These are phyloP conservation scores for Ptychodera flava DNA, from an alignment of 35 echinoderm and acorn worm genomes.

Conservation along the genomic window DNA sequence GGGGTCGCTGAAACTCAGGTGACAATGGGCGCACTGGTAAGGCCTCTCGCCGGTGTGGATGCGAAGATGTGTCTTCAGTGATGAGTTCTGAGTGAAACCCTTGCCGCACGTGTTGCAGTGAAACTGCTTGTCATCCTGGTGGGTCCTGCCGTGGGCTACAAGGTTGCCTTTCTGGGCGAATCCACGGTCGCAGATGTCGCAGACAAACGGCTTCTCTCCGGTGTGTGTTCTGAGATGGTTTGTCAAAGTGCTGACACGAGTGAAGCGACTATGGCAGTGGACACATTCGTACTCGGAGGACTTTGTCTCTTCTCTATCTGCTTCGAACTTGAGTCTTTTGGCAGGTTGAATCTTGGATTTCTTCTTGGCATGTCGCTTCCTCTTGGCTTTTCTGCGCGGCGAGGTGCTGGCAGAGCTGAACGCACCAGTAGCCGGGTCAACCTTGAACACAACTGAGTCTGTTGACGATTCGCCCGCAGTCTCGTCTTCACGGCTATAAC, in stretches of 20 bases:
- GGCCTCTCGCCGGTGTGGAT: neutral
- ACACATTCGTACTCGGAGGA: no score
- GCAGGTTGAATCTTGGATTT: neutral
- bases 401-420: no score
- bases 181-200: slow-evolving; percentile 15
- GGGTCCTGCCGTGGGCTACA: neutral
- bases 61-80: neutral
- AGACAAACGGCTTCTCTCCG: slow-evolving; percentile 41
- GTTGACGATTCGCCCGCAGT: no score
- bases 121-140: neutral
- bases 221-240: slow-evolving; percentile 29
- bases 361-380: neutral
- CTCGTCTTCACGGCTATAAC: no score
- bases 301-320: neutral
- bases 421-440: no score
- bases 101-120: neutral
- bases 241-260: slow-evolving; percentile 27
- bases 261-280: neutral
- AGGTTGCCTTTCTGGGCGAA: slow-evolving; percentile 23
- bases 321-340: no score
- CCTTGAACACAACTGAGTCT: no score
- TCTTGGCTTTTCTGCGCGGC: neutral
- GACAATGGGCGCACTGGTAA: neutral
- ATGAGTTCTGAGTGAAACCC: neutral
- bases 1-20: neutral